phyloP scores from a whole-genome alignment of 2,888 invertebrate species.

The Psylliodes chrysocephalus region DNA sequence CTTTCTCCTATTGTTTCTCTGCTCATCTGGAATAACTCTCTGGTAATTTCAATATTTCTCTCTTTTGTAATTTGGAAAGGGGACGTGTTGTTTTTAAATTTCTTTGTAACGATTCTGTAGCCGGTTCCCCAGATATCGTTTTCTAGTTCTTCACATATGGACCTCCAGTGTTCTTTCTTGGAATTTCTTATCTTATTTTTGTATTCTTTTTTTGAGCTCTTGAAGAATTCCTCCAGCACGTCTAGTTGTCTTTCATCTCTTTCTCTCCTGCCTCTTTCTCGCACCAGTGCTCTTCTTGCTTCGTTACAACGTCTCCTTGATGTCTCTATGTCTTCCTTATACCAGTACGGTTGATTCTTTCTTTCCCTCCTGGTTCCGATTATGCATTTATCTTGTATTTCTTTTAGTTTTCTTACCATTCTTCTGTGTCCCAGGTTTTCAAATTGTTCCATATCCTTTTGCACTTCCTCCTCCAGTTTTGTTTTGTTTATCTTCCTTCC shows the following conservation, averaged over 20 bases:
- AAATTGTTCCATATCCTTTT: too few species aligned
- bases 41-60: too few species aligned
- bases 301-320: neutral
- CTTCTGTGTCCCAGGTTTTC: too few species aligned
- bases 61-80: too few species aligned
- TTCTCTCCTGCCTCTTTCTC: too few species aligned
- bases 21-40: too few species aligned
- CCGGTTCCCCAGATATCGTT: conserved; percentile 32
- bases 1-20: too few species aligned
- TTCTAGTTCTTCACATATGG: conserved; percentile 32
- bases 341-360: conserved; percentile 17
- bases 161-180: conserved; percentile 12
- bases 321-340: conserved; percentile 9
- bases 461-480: neutral
- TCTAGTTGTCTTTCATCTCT: too few species aligned
- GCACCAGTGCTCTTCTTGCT: neutral
- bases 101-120: conserved; percentile 35
- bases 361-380: neutral
- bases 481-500: neutral
- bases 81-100: neutral
- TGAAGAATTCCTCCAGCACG: neutral
- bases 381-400: too few species aligned
- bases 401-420: too few species aligned
- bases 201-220: conserved; percentile 13
- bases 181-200: neutral